Percentiles rank a stretch among this genome's conserved stretches.
phyloP scores from a whole-genome alignment of 1,140 invertebrate species.

The Trichonephila inaurata region DNA sequence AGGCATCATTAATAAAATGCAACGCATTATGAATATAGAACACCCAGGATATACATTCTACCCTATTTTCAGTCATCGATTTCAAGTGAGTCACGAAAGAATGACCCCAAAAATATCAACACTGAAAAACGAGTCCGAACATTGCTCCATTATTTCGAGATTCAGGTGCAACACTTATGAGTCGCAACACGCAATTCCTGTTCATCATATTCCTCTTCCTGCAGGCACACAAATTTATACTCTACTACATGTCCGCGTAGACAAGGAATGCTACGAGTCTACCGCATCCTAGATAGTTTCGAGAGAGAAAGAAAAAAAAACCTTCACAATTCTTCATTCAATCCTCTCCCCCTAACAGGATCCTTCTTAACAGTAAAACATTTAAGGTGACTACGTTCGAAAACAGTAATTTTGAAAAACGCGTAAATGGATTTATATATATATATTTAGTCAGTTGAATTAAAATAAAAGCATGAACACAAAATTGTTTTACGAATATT shows the following conservation, averaged over 20 bases:
- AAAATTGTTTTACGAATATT: too few species aligned
- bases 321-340: too few species aligned
- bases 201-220: background rate
- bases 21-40: background rate
- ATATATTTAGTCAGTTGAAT: too few species aligned
- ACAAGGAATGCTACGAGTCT: background rate
- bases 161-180: constrained; percentile 13
- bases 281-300: too few species aligned
- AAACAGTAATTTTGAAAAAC: too few species aligned
- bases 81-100: constrained; percentile 27
- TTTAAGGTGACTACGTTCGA: too few species aligned
- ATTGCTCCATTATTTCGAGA: constrained; percentile 8
- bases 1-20: background rate
- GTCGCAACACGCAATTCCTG: constrained; percentile 4
- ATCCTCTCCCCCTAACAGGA: too few species aligned
- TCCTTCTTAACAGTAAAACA: too few species aligned
- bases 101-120: constrained; percentile 40
- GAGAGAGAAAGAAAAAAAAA: too few species aligned
- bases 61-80: constrained; percentile 21
- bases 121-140: constrained; percentile 5
- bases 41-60: background rate
- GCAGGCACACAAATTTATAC: background rate
- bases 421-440: too few species aligned
- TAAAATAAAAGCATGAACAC: too few species aligned
- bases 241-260: constrained; percentile 1